These are phyloP conservation scores for Alethe castanea DNA, from an alignment of 2,113 vertebrate genomes.

Conservation along the genomic window DNA sequence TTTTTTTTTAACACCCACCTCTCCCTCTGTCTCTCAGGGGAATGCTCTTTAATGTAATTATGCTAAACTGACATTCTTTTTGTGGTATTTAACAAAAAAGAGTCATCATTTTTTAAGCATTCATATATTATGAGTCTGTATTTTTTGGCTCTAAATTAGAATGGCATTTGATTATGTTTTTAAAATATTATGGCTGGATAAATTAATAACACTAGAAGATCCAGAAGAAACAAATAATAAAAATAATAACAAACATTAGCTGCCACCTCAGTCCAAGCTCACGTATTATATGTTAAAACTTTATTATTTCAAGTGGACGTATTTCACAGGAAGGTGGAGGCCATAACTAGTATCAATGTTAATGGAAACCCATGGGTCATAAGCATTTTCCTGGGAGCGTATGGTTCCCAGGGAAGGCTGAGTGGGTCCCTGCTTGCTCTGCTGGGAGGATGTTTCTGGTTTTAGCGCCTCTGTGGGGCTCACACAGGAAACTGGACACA, in stretches of 20 bases:
- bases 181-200: constrained; percentile 59
- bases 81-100: constrained; percentile 40
- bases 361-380: not conserved
- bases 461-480: not conserved
- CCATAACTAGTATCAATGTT: not conserved
- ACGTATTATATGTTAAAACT: not conserved
- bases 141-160: constrained; percentile 68
- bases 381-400: rapidly evolving
- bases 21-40: not conserved
- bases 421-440: not conserved
- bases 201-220: constrained; percentile 54
- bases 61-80: constrained; percentile 61
- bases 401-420: not conserved
- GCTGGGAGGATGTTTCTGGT: not conserved
- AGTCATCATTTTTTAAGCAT: constrained; percentile 55
- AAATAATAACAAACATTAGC: constrained; percentile 25
- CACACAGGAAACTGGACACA: rapidly evolving
- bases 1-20: not conserved
- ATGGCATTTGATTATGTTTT: constrained; percentile 56
- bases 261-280: not conserved
- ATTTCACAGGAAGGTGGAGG: not conserved
- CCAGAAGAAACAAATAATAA: constrained; percentile 32
- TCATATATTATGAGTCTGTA: constrained; percentile 47
- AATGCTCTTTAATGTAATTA: constrained; percentile 67
- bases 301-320: not conserved